phyloP scores from a whole-genome alignment of 2,113 vertebrate species.

The Seriola aureovittata region DNA sequence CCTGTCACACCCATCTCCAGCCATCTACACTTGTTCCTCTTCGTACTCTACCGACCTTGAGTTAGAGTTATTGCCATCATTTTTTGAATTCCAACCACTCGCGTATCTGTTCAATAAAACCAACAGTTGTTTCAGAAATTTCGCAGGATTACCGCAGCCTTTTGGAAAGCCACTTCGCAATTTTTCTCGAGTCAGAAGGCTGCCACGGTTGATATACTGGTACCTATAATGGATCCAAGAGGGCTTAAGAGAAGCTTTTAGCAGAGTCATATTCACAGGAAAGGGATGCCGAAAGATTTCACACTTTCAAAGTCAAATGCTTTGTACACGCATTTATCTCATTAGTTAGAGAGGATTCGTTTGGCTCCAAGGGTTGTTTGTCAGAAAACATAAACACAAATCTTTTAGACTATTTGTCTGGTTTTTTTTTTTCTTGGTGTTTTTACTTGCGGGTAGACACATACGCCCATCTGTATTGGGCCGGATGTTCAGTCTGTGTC shows the following conservation, averaged over 20 bases:
- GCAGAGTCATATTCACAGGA: conserved; percentile 18
- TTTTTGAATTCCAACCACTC: neutral
- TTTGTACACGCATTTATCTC: conserved; percentile 27
- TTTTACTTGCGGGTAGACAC: no score
- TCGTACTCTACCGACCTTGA: neutral
- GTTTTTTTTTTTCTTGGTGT: neutral
- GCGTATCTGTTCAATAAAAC: conserved; percentile 20
- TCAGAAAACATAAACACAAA: conserved; percentile 15
- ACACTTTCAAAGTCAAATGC: neutral
- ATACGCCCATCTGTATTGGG: neutral
- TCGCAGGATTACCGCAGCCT: conserved; percentile 15
- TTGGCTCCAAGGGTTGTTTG: conserved; percentile 13
- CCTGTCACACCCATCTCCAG: neutral
- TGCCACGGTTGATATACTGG: neutral
- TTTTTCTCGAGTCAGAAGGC: conserved; percentile 6
- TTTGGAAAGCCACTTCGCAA: conserved; percentile 10
- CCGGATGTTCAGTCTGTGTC: neutral
- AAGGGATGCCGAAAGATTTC: conserved; percentile 21
- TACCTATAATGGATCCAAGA: conserved; percentile 21
- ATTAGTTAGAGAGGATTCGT: conserved; percentile 21
- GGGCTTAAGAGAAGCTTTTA: conserved; percentile 20
- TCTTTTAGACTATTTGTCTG: neutral
- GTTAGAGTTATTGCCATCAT: conserved; percentile 3
- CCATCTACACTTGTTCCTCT: neutral
- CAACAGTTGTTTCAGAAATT: conserved; percentile 21